Base-by-base conservation (phyloP, 2,113 vertebrate genomes). In the Himantopus leucocephalus region DNA sequence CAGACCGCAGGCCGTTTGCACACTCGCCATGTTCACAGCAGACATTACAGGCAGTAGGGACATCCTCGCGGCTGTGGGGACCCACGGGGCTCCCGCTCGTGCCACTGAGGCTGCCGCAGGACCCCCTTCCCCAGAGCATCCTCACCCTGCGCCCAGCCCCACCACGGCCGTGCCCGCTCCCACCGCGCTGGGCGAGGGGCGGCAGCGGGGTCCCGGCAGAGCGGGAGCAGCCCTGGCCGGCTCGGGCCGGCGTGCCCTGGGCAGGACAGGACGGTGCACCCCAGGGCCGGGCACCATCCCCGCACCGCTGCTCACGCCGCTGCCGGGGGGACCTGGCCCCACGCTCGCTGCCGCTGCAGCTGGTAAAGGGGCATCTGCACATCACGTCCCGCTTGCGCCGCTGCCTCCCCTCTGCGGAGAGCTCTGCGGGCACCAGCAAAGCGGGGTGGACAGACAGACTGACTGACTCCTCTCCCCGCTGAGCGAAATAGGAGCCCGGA, bases 21-120 rank as follows among this genome's bases (percentile, higher is more conserved):
- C 93, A 95, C 92, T 94, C 82, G 93, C 90, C 96, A 55, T 97
- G 96, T 97, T 97, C 81, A 79, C 87, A 96, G 96, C 87, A 76
- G 88, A 80, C 2, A 5, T 87, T 95, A 96, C 94, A 96, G 95
- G 84, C 80, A 55, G 84, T 1, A 10, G 47, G 41, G 68, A 48
- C 50, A 20, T 64, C 30, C 35, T 45, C 2, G 2, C 53, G 32
- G 52, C 32, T 5, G 2, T 12, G 94, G 72, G 14, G 81, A 81
- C 67, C 32, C 4, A 0, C 7, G 1, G 68, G 48, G 19, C 67
- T 48, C 73, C 34, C 1, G 0, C 45, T 67, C 3, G 0, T 58
- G 39, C 14, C 32, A 1, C n/a, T 2, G 48, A 43, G 21, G 45
- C 19, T 14, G 43, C 41, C 17, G 52, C 52, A 26, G 22, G 22